Base-by-base conservation (phyloP, 2,888 invertebrate genomes). In the Druceiella hillmani region DNA sequence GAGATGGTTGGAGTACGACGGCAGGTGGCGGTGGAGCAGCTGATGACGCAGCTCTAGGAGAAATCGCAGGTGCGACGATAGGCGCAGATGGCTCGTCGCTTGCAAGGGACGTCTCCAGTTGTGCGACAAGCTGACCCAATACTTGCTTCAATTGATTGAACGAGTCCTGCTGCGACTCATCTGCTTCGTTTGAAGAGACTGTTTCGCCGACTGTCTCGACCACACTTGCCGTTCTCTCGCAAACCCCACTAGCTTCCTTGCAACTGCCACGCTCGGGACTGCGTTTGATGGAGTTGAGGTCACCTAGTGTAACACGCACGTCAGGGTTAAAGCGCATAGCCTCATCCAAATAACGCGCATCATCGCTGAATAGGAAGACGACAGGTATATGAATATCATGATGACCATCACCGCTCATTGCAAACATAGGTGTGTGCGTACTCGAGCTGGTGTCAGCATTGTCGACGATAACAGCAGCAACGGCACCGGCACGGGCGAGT, bases 391-490 rank as follows among this genome's bases (percentile, higher is more conserved):
- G 76, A 4, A 95, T 85, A 58, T 93, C 88, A 48, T 87, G 83
- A 2, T 69, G 77, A 1, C 91, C 92, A 62, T 97, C 95, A 2
- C 93, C 93, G 1, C 93, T 92, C 97, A 98, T 97, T 3, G 93
- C 92, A 66, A 98, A 98, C 67, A 93, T 78, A 0, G 89, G 83
- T 2, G 87, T 83, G 33, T 75, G 79, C 17, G 79, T 76, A 27
- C 83, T 78, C 36, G 85, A 83, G 20, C 87, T 83, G 16, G 79
- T 86, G 3, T 78, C 72, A 7, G 82, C 76, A 61, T 92, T 91
- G 64, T 92, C 91, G 45, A 87, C 66, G 24, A 98, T 84, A 52
- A 98, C 86, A 11, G 87, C 87, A 12, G 86, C 88, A 20, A 81
- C 66, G 0, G 87, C 94, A 10, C 93, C 93, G 3, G 85, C 83